Evolutionary conservation across 2,797 vertebrate genomes (phyloP).

Genomic region (Epinephelus awoara): DNA sequence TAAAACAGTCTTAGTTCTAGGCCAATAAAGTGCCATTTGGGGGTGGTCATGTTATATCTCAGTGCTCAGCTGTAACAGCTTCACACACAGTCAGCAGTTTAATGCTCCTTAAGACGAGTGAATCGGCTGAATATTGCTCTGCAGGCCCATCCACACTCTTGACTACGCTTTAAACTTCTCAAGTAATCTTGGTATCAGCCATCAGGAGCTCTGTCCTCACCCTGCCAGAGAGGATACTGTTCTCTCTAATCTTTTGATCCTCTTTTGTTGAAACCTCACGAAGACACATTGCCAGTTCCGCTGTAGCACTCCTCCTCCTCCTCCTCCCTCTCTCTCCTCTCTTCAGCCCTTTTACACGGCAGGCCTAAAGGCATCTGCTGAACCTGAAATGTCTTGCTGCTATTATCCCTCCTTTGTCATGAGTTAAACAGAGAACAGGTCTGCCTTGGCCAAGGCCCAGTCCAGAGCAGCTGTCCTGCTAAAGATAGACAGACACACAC

Average conservation of each 20-base stretch:
- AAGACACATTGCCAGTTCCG: slow-evolving; percentile 47
- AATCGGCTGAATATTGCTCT: slow-evolving; percentile 12
- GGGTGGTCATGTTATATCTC: background rate
- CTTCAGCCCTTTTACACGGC: slow-evolving; percentile 28
- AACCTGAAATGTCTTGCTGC: slow-evolving; percentile 62
- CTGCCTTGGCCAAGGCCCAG: slow-evolving; percentile 53
- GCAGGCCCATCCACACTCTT: slow-evolving; percentile 21
- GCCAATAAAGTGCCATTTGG: background rate
- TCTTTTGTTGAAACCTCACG: slow-evolving; percentile 74
- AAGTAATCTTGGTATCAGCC: slow-evolving; percentile 66
- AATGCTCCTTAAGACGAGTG: slow-evolving; percentile 3
- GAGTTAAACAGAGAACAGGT: slow-evolving; percentile 68
- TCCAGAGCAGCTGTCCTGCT: slow-evolving; percentile 73
- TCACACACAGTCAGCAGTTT: background rate
- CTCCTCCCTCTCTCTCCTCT: background rate
- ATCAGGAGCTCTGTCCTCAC: slow-evolving; percentile 53
- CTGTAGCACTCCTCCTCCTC: slow-evolving; percentile 10
- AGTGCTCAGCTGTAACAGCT: background rate
- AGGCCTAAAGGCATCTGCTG: slow-evolving; percentile 56
- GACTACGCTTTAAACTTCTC: slow-evolving; percentile 52
- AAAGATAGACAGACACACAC: slow-evolving; percentile 66
- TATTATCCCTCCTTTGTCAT: slow-evolving; percentile 61
- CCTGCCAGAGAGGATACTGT: slow-evolving; percentile 58
- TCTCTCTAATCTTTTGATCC: slow-evolving; percentile 79
- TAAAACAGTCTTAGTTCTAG: background rate